phyloP scores from a whole-genome alignment of 2,797 vertebrate species.

The Aulostomus chinensis region DNA sequence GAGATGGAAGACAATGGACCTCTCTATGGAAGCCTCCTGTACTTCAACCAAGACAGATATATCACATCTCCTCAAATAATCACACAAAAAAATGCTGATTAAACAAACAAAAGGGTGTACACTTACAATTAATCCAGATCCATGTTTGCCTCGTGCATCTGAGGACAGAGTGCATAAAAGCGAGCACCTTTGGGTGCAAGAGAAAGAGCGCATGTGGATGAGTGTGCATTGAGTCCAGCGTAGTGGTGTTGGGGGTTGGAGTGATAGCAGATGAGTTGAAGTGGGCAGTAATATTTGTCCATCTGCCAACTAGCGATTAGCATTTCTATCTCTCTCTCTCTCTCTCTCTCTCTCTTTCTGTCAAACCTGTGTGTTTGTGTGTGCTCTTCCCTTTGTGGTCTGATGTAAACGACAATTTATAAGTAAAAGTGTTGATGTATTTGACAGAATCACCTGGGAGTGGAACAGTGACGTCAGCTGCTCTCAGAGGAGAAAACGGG shows the following conservation, averaged over 20 bases:
- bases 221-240: conserved; percentile 30
- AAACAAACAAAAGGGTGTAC: conserved; percentile 37
- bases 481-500: conserved; percentile 39
- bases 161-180: conserved; percentile 19
- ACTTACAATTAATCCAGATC: conserved; percentile 58
- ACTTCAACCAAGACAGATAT: conserved; percentile 3
- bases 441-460: conserved; percentile 45
- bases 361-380: no score
- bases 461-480: conserved; percentile 31
- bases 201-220: conserved; percentile 22
- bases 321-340: conserved; percentile 14
- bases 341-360: conserved; percentile 2
- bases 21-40: conserved; percentile 12
- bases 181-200: conserved; percentile 3
- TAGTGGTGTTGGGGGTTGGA: conserved; percentile 34
- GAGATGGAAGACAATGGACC: conserved; percentile 35
- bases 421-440: conserved; percentile 46
- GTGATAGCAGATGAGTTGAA: conserved; percentile 42
- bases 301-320: conserved; percentile 43
- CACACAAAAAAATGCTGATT: conserved; percentile 2
- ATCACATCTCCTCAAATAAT: conserved; percentile 28
- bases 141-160: conserved; percentile 33
- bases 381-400: no score
- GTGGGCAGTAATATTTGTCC: conserved; percentile 41
- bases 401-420: conserved; percentile 8